phyloP scores from a whole-genome alignment of 1,140 invertebrate genomes.

The Euwallacea similis region DNA sequence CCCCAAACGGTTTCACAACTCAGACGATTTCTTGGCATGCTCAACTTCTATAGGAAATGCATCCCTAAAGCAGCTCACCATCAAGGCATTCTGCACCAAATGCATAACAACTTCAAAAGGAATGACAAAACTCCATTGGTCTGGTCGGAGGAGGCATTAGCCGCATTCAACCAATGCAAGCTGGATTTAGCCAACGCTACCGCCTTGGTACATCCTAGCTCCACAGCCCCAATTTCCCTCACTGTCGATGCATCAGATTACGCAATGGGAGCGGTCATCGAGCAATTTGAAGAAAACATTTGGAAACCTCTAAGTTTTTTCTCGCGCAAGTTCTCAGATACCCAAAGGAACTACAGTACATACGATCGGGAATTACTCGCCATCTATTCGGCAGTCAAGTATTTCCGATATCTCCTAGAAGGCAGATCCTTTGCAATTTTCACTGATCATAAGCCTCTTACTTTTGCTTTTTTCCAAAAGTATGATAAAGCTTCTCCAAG shows the following conservation, averaged over 20 bases:
- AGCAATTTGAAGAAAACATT: too few relatives aligned
- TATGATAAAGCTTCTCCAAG: too few relatives aligned
- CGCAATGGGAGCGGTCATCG: background rate
- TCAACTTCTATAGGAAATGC: background rate
- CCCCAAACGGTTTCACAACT: background rate
- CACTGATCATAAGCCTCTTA: background rate
- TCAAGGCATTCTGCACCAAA: background rate
- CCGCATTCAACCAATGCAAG: too few relatives aligned
- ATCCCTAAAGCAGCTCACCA: background rate
- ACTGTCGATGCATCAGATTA: background rate
- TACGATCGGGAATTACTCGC: conserved; percentile 25
- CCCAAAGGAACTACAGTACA: background rate
- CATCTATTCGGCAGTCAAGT: background rate
- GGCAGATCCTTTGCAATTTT: background rate
- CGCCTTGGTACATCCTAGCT: background rate
- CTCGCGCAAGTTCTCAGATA: background rate
- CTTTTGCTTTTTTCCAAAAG: background rate
- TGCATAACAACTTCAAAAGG: background rate
- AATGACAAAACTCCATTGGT: background rate
- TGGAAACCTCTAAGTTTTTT: background rate
- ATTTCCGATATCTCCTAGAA: background rate
- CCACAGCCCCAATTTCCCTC: background rate
- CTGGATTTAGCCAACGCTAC: background rate
- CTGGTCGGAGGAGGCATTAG: background rate
- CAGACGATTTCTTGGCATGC: background rate